phyloP scores from a whole-genome alignment of 2,888 invertebrate species.

The Thera obeliscata region DNA sequence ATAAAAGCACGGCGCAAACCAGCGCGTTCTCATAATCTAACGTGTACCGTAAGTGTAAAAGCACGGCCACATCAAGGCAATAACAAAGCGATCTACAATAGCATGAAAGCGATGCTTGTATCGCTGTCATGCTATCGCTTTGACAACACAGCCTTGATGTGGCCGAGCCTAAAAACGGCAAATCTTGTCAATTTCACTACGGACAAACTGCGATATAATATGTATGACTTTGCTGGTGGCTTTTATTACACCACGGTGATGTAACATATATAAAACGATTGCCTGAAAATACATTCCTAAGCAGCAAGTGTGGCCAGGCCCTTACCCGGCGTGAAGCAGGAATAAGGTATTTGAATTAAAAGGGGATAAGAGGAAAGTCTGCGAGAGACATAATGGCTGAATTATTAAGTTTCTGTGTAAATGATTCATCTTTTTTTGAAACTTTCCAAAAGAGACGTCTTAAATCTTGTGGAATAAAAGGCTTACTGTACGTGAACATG shows the following conservation, averaged over 20 bases:
- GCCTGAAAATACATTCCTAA: not conserved
- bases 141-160: no score
- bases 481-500: conserved; percentile 12
- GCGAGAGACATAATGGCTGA: conserved; percentile 33
- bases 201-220: no score
- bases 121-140: no score
- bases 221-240: no score
- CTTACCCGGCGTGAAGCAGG: conserved; percentile 14
- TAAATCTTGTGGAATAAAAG: conserved; percentile 27
- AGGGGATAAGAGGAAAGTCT: conserved; percentile 30
- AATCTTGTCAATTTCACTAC: no score
- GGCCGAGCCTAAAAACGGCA: no score
- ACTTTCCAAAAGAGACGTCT: conserved; percentile 31
- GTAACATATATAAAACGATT: not conserved
- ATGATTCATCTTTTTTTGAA: conserved; percentile 37
- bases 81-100: no score
- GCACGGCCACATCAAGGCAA: no score
- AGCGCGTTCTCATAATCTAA: no score
- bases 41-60: not conserved
- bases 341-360: conserved; percentile 24
- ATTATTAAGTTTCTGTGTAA: conserved; percentile 36
- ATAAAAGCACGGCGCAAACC: not conserved
- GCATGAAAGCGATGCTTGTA: no score
- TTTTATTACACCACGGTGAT: no score
- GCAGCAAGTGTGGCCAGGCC: not conserved